Conservation (phyloP, 1,140 invertebrate species). For the Drosophila bifasciata region DNA sequence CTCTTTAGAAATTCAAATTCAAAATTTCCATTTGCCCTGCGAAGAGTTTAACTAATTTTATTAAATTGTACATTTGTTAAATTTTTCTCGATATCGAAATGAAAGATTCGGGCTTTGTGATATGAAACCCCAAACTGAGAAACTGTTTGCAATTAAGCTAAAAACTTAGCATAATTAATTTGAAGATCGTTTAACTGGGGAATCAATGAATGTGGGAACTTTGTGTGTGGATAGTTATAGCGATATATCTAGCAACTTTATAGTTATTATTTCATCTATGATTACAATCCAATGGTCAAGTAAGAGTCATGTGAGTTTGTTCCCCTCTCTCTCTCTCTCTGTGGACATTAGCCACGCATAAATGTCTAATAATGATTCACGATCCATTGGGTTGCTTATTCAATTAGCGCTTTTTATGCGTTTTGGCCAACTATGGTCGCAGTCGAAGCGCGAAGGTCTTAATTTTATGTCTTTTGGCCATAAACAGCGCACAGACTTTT, state of each 20-base stretch:
- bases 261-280: slow-evolving; percentile 22
- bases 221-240: slow-evolving; percentile 6
- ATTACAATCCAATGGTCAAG: slow-evolving; percentile 22
- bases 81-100: slow-evolving; percentile 47
- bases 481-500: slow-evolving; percentile 50
- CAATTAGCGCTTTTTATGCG: slow-evolving; percentile 77
- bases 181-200: slow-evolving; percentile 46
- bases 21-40: slow-evolving; percentile 27
- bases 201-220: slow-evolving; percentile 23
- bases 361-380: slow-evolving; percentile 66
- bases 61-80: slow-evolving; percentile 76
- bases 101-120: slow-evolving; percentile 41
- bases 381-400: slow-evolving; percentile 70
- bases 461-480: slow-evolving; percentile 74
- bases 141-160: slow-evolving; percentile 64
- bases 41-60: slow-evolving; percentile 72
- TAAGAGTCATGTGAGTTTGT: no score
- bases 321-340: slow-evolving; percentile 19
- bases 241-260: slow-evolving; percentile 29
- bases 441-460: slow-evolving; percentile 62
- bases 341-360: slow-evolving; percentile 58
- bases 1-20: slow-evolving; percentile 59
- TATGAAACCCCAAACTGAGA: slow-evolving; percentile 20
- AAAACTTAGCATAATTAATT: slow-evolving; percentile 76
- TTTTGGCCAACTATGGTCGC: slow-evolving; percentile 66